These are phyloP conservation scores for Synergus laeviventris DNA, from an alignment of 2,888 invertebrate species.

Conservation along the genomic window DNA sequence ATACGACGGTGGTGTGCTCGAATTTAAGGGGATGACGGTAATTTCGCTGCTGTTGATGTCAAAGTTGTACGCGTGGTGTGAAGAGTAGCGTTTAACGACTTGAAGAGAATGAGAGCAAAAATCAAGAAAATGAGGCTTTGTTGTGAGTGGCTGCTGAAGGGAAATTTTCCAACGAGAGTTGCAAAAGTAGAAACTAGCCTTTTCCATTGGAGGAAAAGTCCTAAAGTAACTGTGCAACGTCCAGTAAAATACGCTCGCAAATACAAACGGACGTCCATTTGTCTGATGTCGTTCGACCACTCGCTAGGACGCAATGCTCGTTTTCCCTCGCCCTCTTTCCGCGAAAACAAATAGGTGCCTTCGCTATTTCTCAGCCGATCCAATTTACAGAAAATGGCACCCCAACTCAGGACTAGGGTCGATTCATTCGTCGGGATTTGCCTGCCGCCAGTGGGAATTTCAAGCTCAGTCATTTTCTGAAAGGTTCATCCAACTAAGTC, in stretches of 20 bases:
- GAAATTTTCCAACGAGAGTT: not conserved
- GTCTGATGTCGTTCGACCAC: constrained; percentile 65
- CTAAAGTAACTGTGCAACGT: constrained; percentile 15
- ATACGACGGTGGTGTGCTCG: not conserved
- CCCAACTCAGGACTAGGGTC: constrained; percentile 43
- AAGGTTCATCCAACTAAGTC: not conserved
- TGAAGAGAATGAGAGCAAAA: constrained; percentile 12
- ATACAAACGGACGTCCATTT: constrained; percentile 70
- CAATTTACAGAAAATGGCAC: constrained; percentile 69
- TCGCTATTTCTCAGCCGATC: constrained; percentile 68
- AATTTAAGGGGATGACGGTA: constrained; percentile 44
- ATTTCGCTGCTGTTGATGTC: constrained; percentile 41
- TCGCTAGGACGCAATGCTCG: constrained; percentile 16
- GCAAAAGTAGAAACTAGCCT: not conserved
- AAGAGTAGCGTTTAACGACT: constrained; percentile 23
- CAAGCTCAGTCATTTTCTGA: constrained; percentile 7
- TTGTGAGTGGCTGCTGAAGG: not conserved
- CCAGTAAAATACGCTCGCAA: constrained; percentile 62
- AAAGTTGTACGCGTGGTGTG: constrained; percentile 23
- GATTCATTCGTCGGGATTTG: constrained; percentile 48
- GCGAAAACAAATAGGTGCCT: constrained; percentile 51
- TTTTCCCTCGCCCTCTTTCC: constrained; percentile 47
- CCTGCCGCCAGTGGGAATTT: constrained; percentile 29
- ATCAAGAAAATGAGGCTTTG: not conserved
- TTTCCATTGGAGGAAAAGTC: constrained; percentile 13